phyloP scores from a whole-genome alignment of 92 coral and sea anemone genomes.

The Nematostella vectensis region DNA sequence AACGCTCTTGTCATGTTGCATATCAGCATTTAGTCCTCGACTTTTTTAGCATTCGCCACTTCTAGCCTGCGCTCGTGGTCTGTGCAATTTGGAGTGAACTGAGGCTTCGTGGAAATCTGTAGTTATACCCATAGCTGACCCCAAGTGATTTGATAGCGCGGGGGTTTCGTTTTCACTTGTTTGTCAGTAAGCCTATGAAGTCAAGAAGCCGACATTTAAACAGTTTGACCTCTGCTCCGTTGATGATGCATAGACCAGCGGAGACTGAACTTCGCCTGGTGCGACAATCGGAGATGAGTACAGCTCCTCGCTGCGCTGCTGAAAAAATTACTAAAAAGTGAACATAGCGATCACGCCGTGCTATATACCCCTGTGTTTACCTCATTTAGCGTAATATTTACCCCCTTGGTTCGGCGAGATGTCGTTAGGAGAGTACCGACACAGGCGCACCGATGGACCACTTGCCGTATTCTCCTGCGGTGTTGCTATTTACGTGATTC shows the following conservation, averaged over 20 bases:
- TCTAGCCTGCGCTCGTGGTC: neutral
- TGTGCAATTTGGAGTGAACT: no score
- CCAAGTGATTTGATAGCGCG: neutral
- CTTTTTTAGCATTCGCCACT: neutral
- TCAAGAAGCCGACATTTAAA: slow-evolving; percentile 18
- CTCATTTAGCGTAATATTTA: neutral
- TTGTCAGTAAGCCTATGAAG: slow-evolving; percentile 26
- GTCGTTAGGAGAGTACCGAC: no score
- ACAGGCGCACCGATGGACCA: no score
- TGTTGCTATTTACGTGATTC: no score
- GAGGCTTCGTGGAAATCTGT: no score
- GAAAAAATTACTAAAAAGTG: neutral
- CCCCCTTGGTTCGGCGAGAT: neutral
- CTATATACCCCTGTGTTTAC: neutral
- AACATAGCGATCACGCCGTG: neutral
- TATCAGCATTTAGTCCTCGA: no score
- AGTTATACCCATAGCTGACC: no score
- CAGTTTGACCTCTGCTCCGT: slow-evolving; percentile 23
- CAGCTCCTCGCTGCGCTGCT: neutral
- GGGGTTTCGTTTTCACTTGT: slow-evolving; percentile 7
- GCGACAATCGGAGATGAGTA: no score
- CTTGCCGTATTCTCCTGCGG: no score
- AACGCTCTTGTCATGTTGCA: no score
- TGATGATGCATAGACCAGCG: slow-evolving; percentile 21
- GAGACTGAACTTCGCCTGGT: no score